phyloP scores from a whole-genome alignment of 2,888 invertebrate genomes.

The Tupiocoris notatus region DNA sequence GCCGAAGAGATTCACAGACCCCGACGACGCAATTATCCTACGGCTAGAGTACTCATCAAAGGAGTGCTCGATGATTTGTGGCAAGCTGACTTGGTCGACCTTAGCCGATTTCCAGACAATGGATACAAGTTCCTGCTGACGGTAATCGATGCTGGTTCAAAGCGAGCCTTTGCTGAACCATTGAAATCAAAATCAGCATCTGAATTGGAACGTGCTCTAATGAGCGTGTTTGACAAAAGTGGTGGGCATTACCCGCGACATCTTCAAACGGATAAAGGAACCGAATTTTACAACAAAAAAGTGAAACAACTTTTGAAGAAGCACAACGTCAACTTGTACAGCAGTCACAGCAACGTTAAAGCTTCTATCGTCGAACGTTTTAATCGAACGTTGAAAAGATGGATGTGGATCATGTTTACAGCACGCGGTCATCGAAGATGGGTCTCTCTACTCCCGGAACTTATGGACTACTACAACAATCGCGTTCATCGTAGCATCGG shows the following conservation, averaged over 20 bases:
- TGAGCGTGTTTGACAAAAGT: neutral
- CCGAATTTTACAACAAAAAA: conserved; percentile 51
- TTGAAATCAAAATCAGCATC: conserved; percentile 13
- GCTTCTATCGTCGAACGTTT: conserved; percentile 52
- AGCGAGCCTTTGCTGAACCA: conserved; percentile 19
- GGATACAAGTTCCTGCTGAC: conserved; percentile 39
- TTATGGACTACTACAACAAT: conserved; percentile 51
- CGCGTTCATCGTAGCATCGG: conserved; percentile 52
- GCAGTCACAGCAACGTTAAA: conserved; percentile 50
- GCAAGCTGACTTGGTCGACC: conserved; percentile 42
- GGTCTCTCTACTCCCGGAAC: conserved; percentile 47
- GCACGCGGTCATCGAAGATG: conserved; percentile 46
- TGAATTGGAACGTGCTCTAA: conserved; percentile 23
- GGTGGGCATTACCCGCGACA: neutral
- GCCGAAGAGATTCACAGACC: conserved; percentile 39
- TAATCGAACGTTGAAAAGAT: conserved; percentile 49
- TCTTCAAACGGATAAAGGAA: conserved; percentile 51
- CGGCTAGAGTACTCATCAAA: conserved; percentile 24
- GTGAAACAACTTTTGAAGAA: conserved; percentile 50
- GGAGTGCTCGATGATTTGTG: conserved; percentile 40
- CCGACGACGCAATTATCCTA: conserved; percentile 32
- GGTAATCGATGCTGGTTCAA: conserved; percentile 29
- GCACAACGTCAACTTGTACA: conserved; percentile 44
- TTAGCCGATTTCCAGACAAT: neutral
- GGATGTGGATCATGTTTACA: conserved; percentile 45